phyloP scores from a whole-genome alignment of 1,140 invertebrate genomes.

The Drosophila subobscura region DNA sequence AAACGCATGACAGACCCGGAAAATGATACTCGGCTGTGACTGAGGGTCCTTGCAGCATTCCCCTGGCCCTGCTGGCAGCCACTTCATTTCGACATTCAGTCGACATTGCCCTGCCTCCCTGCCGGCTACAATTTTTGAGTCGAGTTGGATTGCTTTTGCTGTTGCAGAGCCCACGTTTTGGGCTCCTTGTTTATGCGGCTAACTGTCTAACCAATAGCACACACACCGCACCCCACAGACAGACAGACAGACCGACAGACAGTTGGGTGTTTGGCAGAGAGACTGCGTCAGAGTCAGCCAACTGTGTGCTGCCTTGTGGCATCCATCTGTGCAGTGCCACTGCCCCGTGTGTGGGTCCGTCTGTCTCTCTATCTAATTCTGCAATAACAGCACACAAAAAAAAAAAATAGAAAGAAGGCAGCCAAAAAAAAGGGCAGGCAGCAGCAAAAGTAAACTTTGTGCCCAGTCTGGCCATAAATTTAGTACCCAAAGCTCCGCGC shows the following conservation, averaged over 20 bases:
- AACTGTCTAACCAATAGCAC: conserved; percentile 68
- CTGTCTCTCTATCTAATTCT: conserved; percentile 55
- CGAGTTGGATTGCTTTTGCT: conserved; percentile 24
- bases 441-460: conserved; percentile 55
- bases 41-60: no score
- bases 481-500: conserved; percentile 71
- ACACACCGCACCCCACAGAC: conserved; percentile 1
- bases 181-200: conserved; percentile 77
- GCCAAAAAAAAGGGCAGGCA: conserved; percentile 3
- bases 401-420: conserved; percentile 9
- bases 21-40: conserved; percentile 64
- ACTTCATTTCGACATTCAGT: conserved; percentile 67
- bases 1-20: conserved; percentile 73
- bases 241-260: conserved; percentile 23
- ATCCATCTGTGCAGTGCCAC: conserved; percentile 77
- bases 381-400: conserved; percentile 61
- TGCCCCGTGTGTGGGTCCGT: conserved; percentile 53
- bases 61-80: conserved; percentile 14
- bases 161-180: conserved; percentile 6
- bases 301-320: conserved; percentile 55
- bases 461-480: conserved; percentile 73
- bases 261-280: conserved; percentile 13
- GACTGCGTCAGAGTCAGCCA: conserved; percentile 66
- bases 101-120: conserved; percentile 64
- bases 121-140: conserved; percentile 47